Evolutionary conservation across 1,140 invertebrate genomes (phyloP), one percentile per base, ranked within the genome.

Genomic region (Reticulitermes speratus): DNA sequence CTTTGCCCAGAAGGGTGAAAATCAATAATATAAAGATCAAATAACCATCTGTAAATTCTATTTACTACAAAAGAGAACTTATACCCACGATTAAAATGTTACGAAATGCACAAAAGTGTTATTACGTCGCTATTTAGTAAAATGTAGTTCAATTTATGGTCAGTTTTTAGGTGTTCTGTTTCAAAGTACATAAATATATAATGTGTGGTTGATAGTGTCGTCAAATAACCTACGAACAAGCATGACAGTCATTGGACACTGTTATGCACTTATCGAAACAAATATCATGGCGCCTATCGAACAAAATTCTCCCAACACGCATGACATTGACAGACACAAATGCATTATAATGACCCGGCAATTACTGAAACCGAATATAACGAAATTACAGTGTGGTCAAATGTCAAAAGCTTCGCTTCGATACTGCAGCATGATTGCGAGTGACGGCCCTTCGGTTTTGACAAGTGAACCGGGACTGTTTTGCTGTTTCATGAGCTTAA

Each of bases 381-480:
- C 65, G 65, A 75, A 75, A 75, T 75, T 75, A 75, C 6, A 75
- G n/a, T 30, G 65, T 75, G 65, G 65, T 75, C 65, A 75, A 75
- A 75, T 75, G 65, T 75, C 65, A 75, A n/a, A 75, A 65, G 65
- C 25, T 30, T 16, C 65, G 25, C 65, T 75, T 75, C 65, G 65
- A 75, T 30, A 30, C 65, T 14, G 14, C 7, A 75, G n/a, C n/a
- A 9, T 75, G 5, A 75, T 75, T n/a, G 25, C 7, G 65, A 75
- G 25, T 75, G 65, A 75, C 25, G 65, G 65, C 6, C n/a, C 5
- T 30, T 75, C n/a, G n/a, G 65, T 75, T 75, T 30, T 75, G 65
- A n/a, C 65, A 75, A 75, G 25, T 30, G 65, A 30, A 75, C 65
- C 65, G 65, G 65, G 25, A 75, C 65, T 75, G 65, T n/a, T 25